These are phyloP conservation scores for Xiphydria camelus DNA, from an alignment of 2,888 invertebrate species.

Conservation along the genomic window DNA sequence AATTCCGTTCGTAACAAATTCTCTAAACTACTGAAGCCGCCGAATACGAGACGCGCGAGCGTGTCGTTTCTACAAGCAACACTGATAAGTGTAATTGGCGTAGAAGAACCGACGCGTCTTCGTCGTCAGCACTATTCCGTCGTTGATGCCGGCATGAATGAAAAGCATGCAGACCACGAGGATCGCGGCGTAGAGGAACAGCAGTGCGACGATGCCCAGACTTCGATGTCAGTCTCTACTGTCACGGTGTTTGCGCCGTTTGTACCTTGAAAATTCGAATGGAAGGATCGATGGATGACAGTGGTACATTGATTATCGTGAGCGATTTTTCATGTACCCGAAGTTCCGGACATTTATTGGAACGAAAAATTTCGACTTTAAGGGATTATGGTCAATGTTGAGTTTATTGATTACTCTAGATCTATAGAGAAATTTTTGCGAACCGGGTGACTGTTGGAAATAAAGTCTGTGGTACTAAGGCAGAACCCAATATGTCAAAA, in stretches of 20 bases:
- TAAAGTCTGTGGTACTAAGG: too few species aligned
- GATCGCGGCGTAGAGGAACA: slow-evolving; percentile 62
- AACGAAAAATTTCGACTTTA: too few species aligned
- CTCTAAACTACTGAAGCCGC: not conserved
- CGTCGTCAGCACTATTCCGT: slow-evolving; percentile 61
- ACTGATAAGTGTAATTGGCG: slow-evolving; percentile 1
- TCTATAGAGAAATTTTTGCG: too few species aligned
- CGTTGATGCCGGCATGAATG: slow-evolving; percentile 63
- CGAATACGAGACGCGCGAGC: too few species aligned
- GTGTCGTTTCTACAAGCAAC: slow-evolving; percentile 1
- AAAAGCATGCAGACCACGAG: slow-evolving; percentile 62
- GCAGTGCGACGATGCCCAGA: slow-evolving; percentile 63
- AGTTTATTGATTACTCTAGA: not conserved
- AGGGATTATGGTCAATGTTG: slow-evolving; percentile 33
- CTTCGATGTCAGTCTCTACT: slow-evolving; percentile 63
- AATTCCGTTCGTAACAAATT: not conserved
- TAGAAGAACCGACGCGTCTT: slow-evolving; percentile 6
- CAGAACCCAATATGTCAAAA: too few species aligned
- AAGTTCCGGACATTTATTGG: too few species aligned
- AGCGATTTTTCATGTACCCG: too few species aligned
- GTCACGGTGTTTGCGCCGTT: slow-evolving; percentile 42
- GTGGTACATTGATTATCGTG: too few species aligned
- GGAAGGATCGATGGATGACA: too few species aligned
- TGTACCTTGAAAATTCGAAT: too few species aligned
- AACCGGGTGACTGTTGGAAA: too few species aligned